phyloP scores from a whole-genome alignment of 2,888 invertebrate genomes.

The Iselma pallidipennis region DNA sequence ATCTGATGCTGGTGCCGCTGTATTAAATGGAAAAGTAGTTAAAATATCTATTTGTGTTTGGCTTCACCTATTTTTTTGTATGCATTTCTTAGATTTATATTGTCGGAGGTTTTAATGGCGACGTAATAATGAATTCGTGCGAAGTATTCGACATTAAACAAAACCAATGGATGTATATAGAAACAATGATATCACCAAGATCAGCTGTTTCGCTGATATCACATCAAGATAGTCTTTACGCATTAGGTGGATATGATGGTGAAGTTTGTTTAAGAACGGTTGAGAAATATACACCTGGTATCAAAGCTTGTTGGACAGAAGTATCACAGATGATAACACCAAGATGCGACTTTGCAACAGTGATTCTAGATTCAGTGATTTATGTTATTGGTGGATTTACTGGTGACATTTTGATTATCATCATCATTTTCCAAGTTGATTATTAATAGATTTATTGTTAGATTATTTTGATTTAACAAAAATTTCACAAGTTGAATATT shows the following conservation, averaged over 20 bases:
- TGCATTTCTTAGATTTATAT: conserved; percentile 66
- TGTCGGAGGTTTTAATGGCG: conserved; percentile 81
- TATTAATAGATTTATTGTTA: too few species aligned
- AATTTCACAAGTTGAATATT: too few species aligned
- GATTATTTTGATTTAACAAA: too few species aligned
- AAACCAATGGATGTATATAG: conserved; percentile 74
- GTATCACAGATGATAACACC: conserved; percentile 75
- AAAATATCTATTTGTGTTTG: too few species aligned
- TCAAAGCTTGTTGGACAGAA: conserved; percentile 65
- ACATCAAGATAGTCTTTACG: conserved; percentile 70
- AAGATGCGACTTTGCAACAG: conserved; percentile 81
- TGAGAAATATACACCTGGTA: conserved; percentile 56
- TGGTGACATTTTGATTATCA: too few species aligned
- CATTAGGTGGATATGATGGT: conserved; percentile 82
- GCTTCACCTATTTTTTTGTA: too few species aligned
- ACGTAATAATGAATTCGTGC: conserved; percentile 72
- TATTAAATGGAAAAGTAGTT: conserved; percentile 68
- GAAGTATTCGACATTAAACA: conserved; percentile 74
- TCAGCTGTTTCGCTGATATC: conserved; percentile 77
- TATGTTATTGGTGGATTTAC: conserved; percentile 86
- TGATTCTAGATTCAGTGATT: conserved; percentile 73
- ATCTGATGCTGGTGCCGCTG: conserved; percentile 78
- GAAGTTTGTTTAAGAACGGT: conserved; percentile 70
- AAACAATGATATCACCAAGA: conserved; percentile 71
- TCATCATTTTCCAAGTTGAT: too few species aligned